Evolutionary conservation across 2,888 invertebrate species (phyloP).

Genomic region (Polydrusus cervinus): DNA sequence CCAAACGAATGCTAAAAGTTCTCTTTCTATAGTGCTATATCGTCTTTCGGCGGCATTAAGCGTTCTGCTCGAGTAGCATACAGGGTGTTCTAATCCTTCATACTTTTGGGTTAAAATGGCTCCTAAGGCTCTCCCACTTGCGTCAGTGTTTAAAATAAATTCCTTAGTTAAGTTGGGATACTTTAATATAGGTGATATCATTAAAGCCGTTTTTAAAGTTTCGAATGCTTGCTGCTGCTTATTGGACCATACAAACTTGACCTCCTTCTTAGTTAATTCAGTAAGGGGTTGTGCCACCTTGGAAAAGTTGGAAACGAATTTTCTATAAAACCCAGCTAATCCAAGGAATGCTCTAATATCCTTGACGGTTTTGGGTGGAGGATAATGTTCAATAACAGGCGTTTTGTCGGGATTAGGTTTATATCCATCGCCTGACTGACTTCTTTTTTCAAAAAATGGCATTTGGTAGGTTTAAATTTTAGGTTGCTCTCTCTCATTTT

Average conservation of each 20-base stretch:
- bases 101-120: conserved; percentile 24
- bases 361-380: conserved; percentile 1
- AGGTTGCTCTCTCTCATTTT: conserved; percentile 24
- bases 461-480: conserved; percentile 36
- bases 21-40: too few relatives aligned
- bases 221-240: too few relatives aligned
- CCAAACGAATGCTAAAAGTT: too few relatives aligned
- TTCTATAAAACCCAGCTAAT: background rate
- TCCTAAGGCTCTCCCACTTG: conserved; percentile 13
- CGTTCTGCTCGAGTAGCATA: too few relatives aligned
- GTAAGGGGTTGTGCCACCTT: conserved; percentile 13
- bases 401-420: conserved; percentile 22
- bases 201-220: too few relatives aligned
- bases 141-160: conserved; percentile 35
- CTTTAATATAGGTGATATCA: too few relatives aligned
- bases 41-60: too few relatives aligned
- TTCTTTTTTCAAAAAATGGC: too few relatives aligned
- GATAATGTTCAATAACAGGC: background rate
- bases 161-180: conserved; percentile 25
- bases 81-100: too few relatives aligned
- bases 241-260: conserved; percentile 8
- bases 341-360: conserved; percentile 2
- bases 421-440: background rate
- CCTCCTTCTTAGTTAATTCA: conserved; percentile 13
- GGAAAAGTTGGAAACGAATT: too few relatives aligned